A percentile compares a stretch with the other conserved stretches of the same genome.
Evolutionary conservation across 2,113 vertebrate species (phyloP).

Genomic region (Amphiprion ocellaris): DNA sequence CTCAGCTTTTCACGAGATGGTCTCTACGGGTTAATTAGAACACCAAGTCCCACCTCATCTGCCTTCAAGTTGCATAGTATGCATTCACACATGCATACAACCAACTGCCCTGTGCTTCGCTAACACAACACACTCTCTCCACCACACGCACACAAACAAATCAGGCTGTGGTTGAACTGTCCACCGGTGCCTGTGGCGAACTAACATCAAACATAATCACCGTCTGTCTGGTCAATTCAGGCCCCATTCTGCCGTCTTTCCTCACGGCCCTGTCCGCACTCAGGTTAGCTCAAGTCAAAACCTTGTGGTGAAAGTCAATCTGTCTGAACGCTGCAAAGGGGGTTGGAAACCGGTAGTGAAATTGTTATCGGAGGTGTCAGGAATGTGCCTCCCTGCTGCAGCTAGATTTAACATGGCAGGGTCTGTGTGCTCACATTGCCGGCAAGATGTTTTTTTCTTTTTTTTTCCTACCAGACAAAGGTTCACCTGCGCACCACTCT

Average conservation of each 20-base stretch:
- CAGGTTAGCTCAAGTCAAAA: constrained; percentile 72
- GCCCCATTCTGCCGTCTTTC: constrained; percentile 49
- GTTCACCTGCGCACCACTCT: constrained; percentile 33
- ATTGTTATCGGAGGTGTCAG: constrained; percentile 65
- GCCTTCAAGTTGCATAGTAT: constrained; percentile 67
- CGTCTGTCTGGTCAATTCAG: constrained; percentile 49
- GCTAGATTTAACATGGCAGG: constrained; percentile 63
- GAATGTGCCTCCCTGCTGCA: constrained; percentile 25
- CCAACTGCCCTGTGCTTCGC: constrained; percentile 21
- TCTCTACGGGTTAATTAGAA: constrained; percentile 82
- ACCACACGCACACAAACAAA: constrained; percentile 50
- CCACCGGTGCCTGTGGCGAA: constrained; percentile 51
- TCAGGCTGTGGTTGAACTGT: constrained; percentile 45
- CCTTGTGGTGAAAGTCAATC: constrained; percentile 67
- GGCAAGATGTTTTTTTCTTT: constrained; percentile 7
- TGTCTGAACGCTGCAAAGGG: constrained; percentile 36
- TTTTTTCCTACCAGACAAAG: background rate
- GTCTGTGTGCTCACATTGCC: constrained; percentile 53
- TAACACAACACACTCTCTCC: constrained; percentile 32
- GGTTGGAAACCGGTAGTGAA: constrained; percentile 36
- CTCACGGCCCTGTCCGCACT: constrained; percentile 55
- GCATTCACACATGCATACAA: constrained; percentile 49
- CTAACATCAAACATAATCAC: constrained; percentile 71
- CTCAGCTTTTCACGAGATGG: constrained; percentile 59
- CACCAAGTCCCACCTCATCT: constrained; percentile 68